Conservation (phyloP, 1,140 invertebrate species). For the Drosophila elegans region DNA sequence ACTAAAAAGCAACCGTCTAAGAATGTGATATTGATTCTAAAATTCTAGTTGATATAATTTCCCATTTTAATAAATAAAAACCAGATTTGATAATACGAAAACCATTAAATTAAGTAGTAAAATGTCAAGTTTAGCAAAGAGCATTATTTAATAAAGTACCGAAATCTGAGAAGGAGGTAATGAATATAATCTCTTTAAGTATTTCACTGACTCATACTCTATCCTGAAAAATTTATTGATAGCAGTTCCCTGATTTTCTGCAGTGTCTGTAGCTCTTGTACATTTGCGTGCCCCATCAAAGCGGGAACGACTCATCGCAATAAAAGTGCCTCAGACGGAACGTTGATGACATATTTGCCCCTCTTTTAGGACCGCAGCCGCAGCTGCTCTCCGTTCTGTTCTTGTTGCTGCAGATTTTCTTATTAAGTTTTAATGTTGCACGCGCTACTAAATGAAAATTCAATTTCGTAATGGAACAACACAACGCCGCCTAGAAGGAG, state of each 20-base stretch:
- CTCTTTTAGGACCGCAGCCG: conserved; percentile 29
- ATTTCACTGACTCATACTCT: no score
- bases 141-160: no score
- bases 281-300: conserved; percentile 56
- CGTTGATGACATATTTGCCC: conserved; percentile 70
- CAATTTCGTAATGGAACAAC: conserved; percentile 72
- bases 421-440: conserved; percentile 80
- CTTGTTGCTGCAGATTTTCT: conserved; percentile 70
- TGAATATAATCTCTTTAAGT: no score
- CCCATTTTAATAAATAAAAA: no score
- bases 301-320: conserved; percentile 49
- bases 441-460: conserved; percentile 77
- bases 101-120: no score
- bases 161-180: no score
- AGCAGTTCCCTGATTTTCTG: background rate
- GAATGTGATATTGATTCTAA: no score
- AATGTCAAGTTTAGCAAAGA: no score
- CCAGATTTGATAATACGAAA: no score
- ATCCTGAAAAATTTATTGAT: no score
- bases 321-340: conserved; percentile 55
- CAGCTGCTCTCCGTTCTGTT: conserved; percentile 29
- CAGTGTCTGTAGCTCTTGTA: conserved; percentile 10
- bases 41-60: no score
- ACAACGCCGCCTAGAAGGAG: conserved; percentile 2
- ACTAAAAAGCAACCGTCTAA: no score